A percentile compares a stretch with the other conserved stretches of the same genome.
These are phyloP conservation scores for Matsumyia berberina DNA, from an alignment of 2,888 invertebrate genomes.

Conservation along the genomic window DNA sequence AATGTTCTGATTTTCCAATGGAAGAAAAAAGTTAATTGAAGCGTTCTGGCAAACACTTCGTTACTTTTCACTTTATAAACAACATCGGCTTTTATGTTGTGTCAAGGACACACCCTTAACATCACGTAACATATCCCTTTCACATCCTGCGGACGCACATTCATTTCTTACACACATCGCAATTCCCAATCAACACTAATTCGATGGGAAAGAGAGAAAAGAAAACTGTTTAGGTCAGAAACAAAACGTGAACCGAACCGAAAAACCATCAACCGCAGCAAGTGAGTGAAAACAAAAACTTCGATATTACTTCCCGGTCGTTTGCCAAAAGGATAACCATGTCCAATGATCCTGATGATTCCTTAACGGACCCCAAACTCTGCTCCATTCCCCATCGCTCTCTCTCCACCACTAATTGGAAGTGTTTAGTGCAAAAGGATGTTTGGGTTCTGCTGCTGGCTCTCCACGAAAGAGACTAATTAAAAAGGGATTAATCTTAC, in stretches of 20 bases:
- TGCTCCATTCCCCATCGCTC: neutral
- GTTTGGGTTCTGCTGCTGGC: constrained; percentile 53
- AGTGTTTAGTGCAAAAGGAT: constrained; percentile 62
- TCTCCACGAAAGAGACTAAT: constrained; percentile 55
- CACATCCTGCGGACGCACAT: neutral
- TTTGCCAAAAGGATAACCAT: constrained; percentile 45
- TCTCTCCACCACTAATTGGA: constrained; percentile 61
- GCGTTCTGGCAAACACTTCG: neutral
- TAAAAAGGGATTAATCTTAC: constrained; percentile 68
- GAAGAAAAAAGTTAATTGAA: no score
- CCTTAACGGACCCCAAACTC: constrained; percentile 27
- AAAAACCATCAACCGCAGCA: constrained; percentile 26
- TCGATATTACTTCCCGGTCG: constrained; percentile 13
- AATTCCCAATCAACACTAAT: constrained; percentile 40
- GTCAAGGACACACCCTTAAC: neutral
- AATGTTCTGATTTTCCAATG: no score
- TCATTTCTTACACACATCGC: neutral
- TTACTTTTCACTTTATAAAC: neutral
- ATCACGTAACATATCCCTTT: constrained; percentile 6
- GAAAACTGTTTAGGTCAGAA: constrained; percentile 5
- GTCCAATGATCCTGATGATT: constrained; percentile 47
- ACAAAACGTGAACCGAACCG: neutral
- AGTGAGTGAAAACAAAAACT: constrained; percentile 33
- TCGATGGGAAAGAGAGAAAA: constrained; percentile 2
- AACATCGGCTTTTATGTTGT: neutral